Conservation (phyloP, 2,797 vertebrate species). For the Pangasius macronema region DNA sequence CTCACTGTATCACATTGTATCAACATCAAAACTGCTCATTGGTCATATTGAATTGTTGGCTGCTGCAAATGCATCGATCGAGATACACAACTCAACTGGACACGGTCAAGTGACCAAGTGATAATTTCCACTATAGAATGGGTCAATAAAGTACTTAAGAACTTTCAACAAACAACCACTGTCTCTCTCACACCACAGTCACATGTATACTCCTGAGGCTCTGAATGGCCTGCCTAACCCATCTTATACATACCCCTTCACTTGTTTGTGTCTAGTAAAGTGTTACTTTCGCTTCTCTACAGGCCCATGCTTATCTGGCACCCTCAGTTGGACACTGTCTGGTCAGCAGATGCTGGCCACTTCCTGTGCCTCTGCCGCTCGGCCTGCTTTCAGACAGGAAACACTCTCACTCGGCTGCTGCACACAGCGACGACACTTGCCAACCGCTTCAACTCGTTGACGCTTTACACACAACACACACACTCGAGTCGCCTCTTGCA, state of each 20-base stretch:
- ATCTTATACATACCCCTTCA: constrained; percentile 13
- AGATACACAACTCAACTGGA: background rate
- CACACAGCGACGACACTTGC: constrained; percentile 21
- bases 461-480: constrained; percentile 10
- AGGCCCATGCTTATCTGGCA: constrained; percentile 58
- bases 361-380: constrained; percentile 68
- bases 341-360: constrained; percentile 73
- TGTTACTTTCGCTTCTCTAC: constrained; percentile 68
- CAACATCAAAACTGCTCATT: background rate
- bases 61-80: background rate
- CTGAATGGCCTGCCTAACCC: constrained; percentile 39
- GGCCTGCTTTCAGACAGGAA: constrained; percentile 54
- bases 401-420: constrained; percentile 39
- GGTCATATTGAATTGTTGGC: background rate
- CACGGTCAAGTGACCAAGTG: background rate
- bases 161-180: background rate
- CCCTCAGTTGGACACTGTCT: constrained; percentile 63
- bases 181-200: background rate
- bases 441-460: constrained; percentile 36
- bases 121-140: background rate
- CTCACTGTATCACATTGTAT: background rate
- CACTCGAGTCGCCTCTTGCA: constrained; percentile 10
- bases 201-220: constrained; percentile 8
- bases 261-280: constrained; percentile 44
- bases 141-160: background rate